Base-by-base conservation (phyloP, 2,113 vertebrate genomes). In the Steatornis caripensis region DNA sequence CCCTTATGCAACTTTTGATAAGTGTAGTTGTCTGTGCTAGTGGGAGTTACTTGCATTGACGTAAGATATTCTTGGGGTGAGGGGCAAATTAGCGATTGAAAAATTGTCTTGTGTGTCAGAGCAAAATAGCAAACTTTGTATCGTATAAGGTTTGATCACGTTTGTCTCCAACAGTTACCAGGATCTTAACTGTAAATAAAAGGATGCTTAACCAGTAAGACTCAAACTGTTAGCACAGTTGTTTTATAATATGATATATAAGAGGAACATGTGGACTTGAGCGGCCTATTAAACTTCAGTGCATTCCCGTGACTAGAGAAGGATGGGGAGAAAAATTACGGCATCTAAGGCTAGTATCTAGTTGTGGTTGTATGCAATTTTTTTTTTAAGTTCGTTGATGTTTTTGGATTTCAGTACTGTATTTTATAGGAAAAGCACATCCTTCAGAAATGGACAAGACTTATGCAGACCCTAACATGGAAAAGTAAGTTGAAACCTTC, bases 401-500 rank as follows among this genome's bases (percentile, higher is more conserved):
- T 6, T 57, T 86, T 77, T 74, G 34, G 29, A 70, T 97, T 95
- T 65, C 90, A 57, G 80, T 80, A 19, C 58, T 84, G 27, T 89
- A 0, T 92, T 54, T 96, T 92, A 41, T 49, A 98, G 97, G 81
- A 94, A 82, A 96, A 85, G 10, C 19, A 71, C 48, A 21, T 91
- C 86, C 89, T 96, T 88, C 76, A 87, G 84, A 87, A 72, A 98
- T 98, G 98, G 97, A 98, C 91, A 97, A 87, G 17, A 69, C 93
- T 45, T 97, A 84, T 83, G 39, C 74, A 85, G 98, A 98, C 27
- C 43, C 79, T 27, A 97, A 85, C 81, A 58, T 95, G 77, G 98
- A 98, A 92, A 98, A 88, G 98, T 98, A 98, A 98, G 98, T 98
- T 94, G 49, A 94, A 91, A 81, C 23, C 24, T 24, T 76, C 5